Percentiles rank a stretch among this genome's conserved stretches.
These are phyloP conservation scores for Callyntrura sp. DNA, from an alignment of 2,888 invertebrate genomes.

Conservation along the genomic window DNA sequence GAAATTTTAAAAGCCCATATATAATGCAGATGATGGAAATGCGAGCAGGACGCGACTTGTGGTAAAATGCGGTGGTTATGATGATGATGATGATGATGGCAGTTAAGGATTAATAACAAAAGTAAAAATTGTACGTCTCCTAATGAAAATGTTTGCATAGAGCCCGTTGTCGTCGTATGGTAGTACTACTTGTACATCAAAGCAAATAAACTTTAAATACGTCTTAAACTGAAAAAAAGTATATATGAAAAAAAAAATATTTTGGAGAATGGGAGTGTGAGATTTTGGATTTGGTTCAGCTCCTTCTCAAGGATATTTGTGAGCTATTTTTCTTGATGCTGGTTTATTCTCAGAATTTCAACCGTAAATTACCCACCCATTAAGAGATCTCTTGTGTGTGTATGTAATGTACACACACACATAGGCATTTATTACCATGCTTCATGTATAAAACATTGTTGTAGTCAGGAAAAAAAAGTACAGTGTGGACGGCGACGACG, in stretches of 20 bases:
- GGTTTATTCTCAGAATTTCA: conserved; percentile 72
- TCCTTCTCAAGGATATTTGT: conserved; percentile 75
- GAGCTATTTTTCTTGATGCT: conserved; percentile 66
- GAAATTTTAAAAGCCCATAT: conserved; percentile 24
- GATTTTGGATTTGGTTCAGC: conserved; percentile 77
- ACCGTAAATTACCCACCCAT: conserved; percentile 78
- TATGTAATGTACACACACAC: conserved; percentile 34
- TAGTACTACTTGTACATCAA: too few species aligned
- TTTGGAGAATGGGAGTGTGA: conserved; percentile 78
- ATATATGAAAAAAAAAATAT: conserved; percentile 66
- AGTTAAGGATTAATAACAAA: conserved; percentile 23
- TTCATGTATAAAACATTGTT: background rate
- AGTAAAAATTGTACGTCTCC: background rate
- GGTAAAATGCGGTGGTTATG: background rate
- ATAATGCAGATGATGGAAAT: background rate
- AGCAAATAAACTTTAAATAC: background rate
- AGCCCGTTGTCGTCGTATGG: conserved; percentile 32
- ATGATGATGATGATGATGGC: background rate
- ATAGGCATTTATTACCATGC: conserved; percentile 35
- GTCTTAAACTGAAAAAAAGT: too few species aligned
- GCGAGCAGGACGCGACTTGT: background rate
- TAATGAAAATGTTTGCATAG: conserved; percentile 56
- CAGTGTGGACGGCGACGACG: conserved; percentile 16
- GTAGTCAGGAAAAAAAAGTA: conserved; percentile 24
- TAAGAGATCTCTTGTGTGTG: conserved; percentile 48